Conservation (phyloP, 2,113 vertebrate species). For the Eurypyga helias region DNA sequence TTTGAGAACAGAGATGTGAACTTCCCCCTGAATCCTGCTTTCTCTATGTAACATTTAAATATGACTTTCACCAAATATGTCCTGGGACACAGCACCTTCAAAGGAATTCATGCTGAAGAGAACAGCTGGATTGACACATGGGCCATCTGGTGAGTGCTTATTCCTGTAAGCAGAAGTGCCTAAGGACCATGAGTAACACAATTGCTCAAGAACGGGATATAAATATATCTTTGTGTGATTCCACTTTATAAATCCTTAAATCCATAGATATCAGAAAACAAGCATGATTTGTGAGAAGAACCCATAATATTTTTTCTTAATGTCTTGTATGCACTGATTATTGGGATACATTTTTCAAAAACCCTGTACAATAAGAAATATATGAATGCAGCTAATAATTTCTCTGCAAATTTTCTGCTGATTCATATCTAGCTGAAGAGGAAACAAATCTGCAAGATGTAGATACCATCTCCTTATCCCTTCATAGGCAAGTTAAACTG, state of each 20-base stretch:
- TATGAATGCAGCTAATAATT: background rate
- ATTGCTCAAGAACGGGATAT: slow-evolving; percentile 6
- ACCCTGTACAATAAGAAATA: background rate
- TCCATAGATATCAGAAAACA: background rate
- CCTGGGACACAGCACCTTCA: background rate
- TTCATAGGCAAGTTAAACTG: background rate
- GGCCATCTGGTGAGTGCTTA: slow-evolving; percentile 2
- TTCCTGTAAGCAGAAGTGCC: slow-evolving; percentile 11
- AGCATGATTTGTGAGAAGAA: background rate
- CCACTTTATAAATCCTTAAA: background rate
- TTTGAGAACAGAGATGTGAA: background rate
- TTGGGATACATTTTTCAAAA: background rate
- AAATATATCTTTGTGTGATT: background rate
- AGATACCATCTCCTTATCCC: background rate
- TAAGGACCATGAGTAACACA: background rate
- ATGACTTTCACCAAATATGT: slow-evolving; percentile 2
- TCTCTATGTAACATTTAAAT: background rate
- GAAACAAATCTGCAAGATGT: background rate
- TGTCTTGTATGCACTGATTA: background rate
- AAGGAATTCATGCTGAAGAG: slow-evolving; percentile 39
- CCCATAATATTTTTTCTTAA: background rate
- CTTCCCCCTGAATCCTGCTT: background rate
- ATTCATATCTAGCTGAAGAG: background rate
- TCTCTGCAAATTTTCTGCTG: background rate
- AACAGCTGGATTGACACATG: slow-evolving; percentile 45